Percentiles rank a stretch among this genome's conserved stretches.
These are phyloP conservation scores for Leucoraja erinaceus DNA, from an alignment of 2,113 vertebrate genomes.

Conservation along the genomic window DNA sequence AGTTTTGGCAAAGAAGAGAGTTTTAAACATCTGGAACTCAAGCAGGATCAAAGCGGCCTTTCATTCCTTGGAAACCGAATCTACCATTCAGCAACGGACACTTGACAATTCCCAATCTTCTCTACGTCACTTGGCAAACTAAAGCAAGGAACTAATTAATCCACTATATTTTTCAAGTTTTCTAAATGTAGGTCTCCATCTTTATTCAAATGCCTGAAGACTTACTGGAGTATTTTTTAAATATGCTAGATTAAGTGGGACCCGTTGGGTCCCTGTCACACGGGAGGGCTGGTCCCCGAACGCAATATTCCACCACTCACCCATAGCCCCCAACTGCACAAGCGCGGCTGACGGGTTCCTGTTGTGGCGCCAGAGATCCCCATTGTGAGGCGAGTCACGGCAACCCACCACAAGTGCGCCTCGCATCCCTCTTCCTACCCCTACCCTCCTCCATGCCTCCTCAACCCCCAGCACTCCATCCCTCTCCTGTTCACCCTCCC, in stretches of 20 bases:
- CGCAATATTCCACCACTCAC: too few relatives aligned
- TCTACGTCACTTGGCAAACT: not conserved
- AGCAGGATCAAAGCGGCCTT: not conserved
- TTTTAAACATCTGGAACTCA: constrained; percentile 23
- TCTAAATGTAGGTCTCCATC: not conserved
- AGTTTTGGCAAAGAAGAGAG: not conserved
- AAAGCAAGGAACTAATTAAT: not conserved
- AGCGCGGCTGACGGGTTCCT: too few relatives aligned
- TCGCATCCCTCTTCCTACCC: too few relatives aligned
- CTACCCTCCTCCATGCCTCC: too few relatives aligned
- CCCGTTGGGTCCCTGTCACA: too few relatives aligned
- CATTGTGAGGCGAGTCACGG: too few relatives aligned
- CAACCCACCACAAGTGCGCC: too few relatives aligned
- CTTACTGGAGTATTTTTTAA: not conserved
- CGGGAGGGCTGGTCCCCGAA: too few relatives aligned
- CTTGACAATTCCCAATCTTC: not conserved
- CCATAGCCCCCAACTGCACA: too few relatives aligned
- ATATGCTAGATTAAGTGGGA: not conserved
- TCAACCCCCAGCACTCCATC: too few relatives aligned
- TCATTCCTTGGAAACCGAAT: not conserved
- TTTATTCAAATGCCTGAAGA: not conserved
- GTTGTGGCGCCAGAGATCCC: too few relatives aligned
- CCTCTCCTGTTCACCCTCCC: too few relatives aligned
- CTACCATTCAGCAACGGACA: not conserved
- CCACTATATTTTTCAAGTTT: not conserved